phyloP scores from a whole-genome alignment of 2,888 invertebrate genomes.

The Carpatolechia fugitivella region DNA sequence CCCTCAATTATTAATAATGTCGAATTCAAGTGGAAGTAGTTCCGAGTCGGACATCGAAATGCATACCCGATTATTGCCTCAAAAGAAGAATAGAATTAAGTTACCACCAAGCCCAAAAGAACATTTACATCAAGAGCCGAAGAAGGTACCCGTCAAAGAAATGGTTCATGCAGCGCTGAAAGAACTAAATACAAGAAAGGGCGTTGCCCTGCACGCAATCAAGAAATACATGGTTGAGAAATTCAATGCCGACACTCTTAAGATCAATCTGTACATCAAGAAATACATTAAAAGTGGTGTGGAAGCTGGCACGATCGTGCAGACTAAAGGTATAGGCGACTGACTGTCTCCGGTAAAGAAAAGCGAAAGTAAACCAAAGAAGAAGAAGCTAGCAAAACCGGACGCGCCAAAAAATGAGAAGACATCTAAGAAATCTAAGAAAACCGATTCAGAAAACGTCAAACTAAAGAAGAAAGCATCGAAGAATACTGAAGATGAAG shows the following conservation, averaged over 20 bases:
- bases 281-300: slow-evolving; percentile 52
- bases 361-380: slow-evolving; percentile 33
- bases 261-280: slow-evolving; percentile 52
- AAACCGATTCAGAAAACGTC: slow-evolving; percentile 6
- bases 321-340: slow-evolving; percentile 42
- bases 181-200: slow-evolving; percentile 49
- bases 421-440: slow-evolving; percentile 22
- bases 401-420: slow-evolving; percentile 19
- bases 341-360: slow-evolving; percentile 27
- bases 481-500: not conserved
- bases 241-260: slow-evolving; percentile 48
- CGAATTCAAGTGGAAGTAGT: not conserved
- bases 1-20: not conserved
- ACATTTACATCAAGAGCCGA: slow-evolving; percentile 34
- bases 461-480: not conserved
- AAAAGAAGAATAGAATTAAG: slow-evolving; percentile 32
- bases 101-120: slow-evolving; percentile 21
- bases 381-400: no score
- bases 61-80: slow-evolving; percentile 33
- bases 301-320: slow-evolving; percentile 52
- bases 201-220: slow-evolving; percentile 59
- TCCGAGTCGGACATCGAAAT: slow-evolving; percentile 39
- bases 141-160: slow-evolving; percentile 49
- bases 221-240: slow-evolving; percentile 57
- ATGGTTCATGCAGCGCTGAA: slow-evolving; percentile 57